These are phyloP conservation scores for Nanorana parkeri DNA, from an alignment of 2,113 vertebrate species.

Conservation along the genomic window DNA sequence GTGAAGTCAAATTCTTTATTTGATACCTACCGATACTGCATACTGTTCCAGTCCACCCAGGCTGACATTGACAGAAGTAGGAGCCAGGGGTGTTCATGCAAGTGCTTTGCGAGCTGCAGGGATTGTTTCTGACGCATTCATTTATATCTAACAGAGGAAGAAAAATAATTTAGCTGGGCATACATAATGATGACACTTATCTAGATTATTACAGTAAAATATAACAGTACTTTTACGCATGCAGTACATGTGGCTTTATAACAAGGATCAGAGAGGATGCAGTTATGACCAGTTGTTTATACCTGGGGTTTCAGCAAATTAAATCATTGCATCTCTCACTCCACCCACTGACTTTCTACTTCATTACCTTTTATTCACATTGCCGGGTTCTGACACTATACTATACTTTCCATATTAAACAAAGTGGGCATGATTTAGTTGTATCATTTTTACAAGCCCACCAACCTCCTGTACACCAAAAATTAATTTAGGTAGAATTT, in stretches of 20 bases:
- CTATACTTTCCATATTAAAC: not conserved
- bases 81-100: not conserved
- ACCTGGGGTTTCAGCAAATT: not conserved
- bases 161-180: not conserved
- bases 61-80: not conserved
- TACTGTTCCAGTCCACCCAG: not conserved
- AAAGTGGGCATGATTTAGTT: not conserved
- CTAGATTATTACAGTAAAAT: not conserved
- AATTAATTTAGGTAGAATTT: not conserved
- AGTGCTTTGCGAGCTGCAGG: not conserved
- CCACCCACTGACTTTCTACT: not conserved
- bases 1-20: not conserved
- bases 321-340: not conserved
- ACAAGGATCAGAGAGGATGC: not conserved
- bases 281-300: not conserved
- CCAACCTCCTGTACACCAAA: not conserved
- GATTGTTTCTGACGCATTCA: conserved; percentile 7
- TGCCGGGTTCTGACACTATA: not conserved
- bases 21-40: not conserved
- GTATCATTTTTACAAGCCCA: not conserved
- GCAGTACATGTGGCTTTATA: too few relatives aligned
- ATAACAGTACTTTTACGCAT: not conserved
- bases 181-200: not conserved
- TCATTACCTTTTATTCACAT: not conserved
- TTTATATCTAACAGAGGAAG: not conserved